A percentile compares a stretch with the other conserved stretches of the same genome.
Conservation (phyloP, 2,113 vertebrate genomes). For the Saguinus midas region DNA sequence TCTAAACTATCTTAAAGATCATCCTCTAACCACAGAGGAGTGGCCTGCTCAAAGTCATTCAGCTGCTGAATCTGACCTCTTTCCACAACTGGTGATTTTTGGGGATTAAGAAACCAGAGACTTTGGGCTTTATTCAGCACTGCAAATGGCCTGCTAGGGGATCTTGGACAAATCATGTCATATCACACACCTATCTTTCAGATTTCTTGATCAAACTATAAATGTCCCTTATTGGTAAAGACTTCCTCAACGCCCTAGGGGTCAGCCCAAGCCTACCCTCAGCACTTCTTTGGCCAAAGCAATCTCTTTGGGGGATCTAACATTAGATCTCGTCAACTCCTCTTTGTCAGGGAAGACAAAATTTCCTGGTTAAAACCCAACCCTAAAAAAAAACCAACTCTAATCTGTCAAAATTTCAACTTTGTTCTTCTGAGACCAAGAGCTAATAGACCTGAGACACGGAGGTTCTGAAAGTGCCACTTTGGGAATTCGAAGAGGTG, state of each 20-base stretch:
- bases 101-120: neutral
- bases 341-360: neutral
- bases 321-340: neutral
- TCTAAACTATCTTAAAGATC: neutral
- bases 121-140: neutral
- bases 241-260: neutral
- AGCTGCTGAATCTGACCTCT: neutral
- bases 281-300: neutral
- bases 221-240: neutral
- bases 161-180: neutral
- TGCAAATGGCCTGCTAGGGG: neutral
- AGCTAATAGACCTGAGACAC: neutral
- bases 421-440: conserved; percentile 9
- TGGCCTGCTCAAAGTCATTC: neutral
- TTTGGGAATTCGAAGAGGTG: neutral
- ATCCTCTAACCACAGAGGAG: no score
- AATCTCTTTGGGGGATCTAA: neutral
- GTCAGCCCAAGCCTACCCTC: neutral
- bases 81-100: neutral
- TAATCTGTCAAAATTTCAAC: conserved; percentile 4
- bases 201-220: neutral
- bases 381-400: neutral
- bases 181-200: neutral
- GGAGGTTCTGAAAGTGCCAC: neutral
- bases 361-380: neutral